phyloP scores from a whole-genome alignment of 1,140 invertebrate species.

The Eueides isabella region DNA sequence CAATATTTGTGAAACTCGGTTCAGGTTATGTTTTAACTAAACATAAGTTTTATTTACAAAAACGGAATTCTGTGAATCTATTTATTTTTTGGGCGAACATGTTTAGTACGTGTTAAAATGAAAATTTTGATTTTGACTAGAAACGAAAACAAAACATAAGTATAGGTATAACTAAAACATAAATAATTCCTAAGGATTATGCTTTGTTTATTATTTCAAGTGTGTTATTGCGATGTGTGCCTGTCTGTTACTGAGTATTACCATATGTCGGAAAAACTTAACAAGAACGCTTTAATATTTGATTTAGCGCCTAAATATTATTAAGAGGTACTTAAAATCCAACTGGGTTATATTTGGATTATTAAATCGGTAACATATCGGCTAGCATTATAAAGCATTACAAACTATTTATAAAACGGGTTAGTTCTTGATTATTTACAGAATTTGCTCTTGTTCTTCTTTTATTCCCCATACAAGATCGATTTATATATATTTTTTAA shows the following conservation, averaged over 20 bases:
- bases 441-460: not conserved
- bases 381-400: not conserved
- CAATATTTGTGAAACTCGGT: conserved; percentile 8
- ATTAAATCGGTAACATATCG: not conserved
- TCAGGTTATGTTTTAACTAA: conserved; percentile 14
- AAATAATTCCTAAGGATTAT: conserved; percentile 42
- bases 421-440: not conserved
- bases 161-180: conserved; percentile 31
- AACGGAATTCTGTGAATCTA: conserved; percentile 11
- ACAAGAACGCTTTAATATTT: conserved; percentile 22
- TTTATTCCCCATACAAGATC: not conserved
- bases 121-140: conserved; percentile 35
- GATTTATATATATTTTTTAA: not conserved
- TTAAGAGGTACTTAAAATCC: not conserved
- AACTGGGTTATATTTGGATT: not conserved
- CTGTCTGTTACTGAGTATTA: conserved; percentile 36
- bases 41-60: conserved; percentile 25
- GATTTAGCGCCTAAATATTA: conserved; percentile 10
- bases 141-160: conserved; percentile 39
- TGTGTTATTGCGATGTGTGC: conserved; percentile 40
- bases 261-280: conserved; percentile 44
- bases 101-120: conserved; percentile 34
- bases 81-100: conserved; percentile 27
- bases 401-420: not conserved
- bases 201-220: conserved; percentile 52